These are phyloP conservation scores for Acanthosepion esculentum DNA, from an alignment of 2,888 invertebrate species.

Conservation along the genomic window DNA sequence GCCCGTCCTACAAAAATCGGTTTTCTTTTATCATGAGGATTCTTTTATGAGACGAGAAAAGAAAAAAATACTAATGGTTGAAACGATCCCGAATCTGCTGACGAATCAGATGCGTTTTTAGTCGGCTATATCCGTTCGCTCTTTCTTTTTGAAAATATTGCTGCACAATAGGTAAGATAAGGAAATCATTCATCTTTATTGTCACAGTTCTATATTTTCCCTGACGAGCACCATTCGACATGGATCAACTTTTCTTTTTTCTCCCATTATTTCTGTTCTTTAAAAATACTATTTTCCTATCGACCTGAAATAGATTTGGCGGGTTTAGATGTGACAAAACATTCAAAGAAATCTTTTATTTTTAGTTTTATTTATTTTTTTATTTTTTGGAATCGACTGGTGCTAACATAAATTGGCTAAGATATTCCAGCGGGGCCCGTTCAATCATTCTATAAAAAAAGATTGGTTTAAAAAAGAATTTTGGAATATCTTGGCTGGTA, in stretches of 20 bases:
- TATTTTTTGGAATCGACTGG: neutral
- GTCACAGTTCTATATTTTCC: slow-evolving; percentile 17
- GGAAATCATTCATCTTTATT: slow-evolving; percentile 1
- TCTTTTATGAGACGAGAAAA: too few relatives aligned
- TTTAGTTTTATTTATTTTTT: neutral
- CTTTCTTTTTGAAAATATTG: neutral
- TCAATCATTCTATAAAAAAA: neutral
- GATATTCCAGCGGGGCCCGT: neutral
- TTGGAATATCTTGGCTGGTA: neutral
- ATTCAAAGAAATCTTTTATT: neutral
- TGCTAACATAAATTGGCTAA: neutral
- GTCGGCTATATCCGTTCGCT: neutral
- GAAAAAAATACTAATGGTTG: neutral
- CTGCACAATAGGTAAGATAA: neutral
- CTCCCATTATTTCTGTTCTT: neutral
- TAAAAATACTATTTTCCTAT: neutral
- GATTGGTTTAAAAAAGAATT: neutral
- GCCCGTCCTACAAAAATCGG: too few relatives aligned
- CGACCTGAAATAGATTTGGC: neutral
- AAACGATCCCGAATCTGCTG: neutral
- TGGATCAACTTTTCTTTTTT: neutral
- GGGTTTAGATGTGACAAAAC: neutral
- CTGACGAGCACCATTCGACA: neutral
- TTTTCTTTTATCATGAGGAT: too few relatives aligned
- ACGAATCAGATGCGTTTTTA: neutral